Evolutionary conservation across 2,888 invertebrate genomes (phyloP).

Genomic region (Epistrophella euchroma): DNA sequence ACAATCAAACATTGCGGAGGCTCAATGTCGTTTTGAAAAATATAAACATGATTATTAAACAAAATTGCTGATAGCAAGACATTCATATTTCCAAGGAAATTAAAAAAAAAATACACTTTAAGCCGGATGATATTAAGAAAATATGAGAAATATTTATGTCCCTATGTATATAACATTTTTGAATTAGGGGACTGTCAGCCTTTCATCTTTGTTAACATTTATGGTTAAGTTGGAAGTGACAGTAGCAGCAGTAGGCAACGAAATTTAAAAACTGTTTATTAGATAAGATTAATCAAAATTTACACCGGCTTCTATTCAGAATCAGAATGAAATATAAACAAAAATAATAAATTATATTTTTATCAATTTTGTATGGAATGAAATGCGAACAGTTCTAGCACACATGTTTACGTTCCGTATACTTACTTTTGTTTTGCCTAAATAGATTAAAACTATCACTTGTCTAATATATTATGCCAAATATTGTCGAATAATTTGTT

Average conservation of each 20-base stretch:
- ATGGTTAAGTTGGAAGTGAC: constrained; percentile 21
- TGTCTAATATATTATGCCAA: constrained; percentile 44
- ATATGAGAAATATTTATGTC: not conserved
- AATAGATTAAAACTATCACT: constrained; percentile 46
- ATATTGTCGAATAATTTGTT: constrained; percentile 48
- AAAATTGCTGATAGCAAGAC: not conserved
- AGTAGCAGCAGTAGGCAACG: not conserved
- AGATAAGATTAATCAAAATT: not conserved
- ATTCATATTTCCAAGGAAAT: not conserved
- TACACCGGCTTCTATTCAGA: not conserved
- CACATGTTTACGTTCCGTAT: constrained; percentile 57
- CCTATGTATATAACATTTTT: not conserved
- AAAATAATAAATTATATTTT: constrained; percentile 5
- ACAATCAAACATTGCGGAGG: constrained; percentile 21
- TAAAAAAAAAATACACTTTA: not conserved
- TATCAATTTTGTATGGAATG: not conserved
- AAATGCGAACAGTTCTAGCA: not conserved
- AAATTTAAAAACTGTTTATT: not conserved
- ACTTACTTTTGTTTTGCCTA: constrained; percentile 71
- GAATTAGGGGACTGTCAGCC: not conserved
- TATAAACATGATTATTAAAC: constrained; percentile 18
- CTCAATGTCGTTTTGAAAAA: constrained; percentile 17
- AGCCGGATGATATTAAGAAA: constrained; percentile 3
- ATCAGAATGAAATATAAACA: not conserved
- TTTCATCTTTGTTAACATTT: constrained; percentile 52